A percentile compares a stretch with the other conserved stretches of the same genome.
These are phyloP conservation scores for Tauraco erythrolophus DNA, from an alignment of 2,113 vertebrate genomes.

Conservation along the genomic window DNA sequence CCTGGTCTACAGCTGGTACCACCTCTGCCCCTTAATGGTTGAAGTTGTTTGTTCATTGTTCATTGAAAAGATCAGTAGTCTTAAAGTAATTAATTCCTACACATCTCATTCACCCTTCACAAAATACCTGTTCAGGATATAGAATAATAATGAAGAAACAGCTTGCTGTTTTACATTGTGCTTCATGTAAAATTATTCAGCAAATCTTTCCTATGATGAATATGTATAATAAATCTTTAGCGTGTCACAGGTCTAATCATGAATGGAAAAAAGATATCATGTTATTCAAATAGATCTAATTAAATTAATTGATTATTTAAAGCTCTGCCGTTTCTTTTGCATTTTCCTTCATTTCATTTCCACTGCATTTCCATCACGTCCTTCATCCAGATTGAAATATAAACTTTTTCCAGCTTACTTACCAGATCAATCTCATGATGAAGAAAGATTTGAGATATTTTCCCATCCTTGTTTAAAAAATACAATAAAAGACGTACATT, in stretches of 20 bases:
- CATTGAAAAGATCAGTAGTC: neutral
- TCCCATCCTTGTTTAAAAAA: neutral
- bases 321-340: neutral
- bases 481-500: neutral
- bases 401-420: neutral
- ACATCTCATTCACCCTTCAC: neutral
- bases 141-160: neutral
- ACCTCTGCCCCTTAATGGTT: neutral
- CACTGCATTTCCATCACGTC: neutral
- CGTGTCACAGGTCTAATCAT: neutral
- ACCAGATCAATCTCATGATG: neutral
- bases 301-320: slow-evolving; percentile 1
- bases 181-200: slow-evolving; percentile 31
- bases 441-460: neutral
- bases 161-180: neutral
- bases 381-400: neutral
- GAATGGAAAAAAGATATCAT: neutral
- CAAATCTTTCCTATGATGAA: neutral
- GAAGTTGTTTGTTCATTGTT: neutral
- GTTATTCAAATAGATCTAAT: slow-evolving; percentile 22
- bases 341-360: neutral
- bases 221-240: neutral
- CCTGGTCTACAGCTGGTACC: neutral
- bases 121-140: neutral
- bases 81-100: neutral